phyloP scores from a whole-genome alignment of 2,888 invertebrate species.

The Halictus quadricinctus region DNA sequence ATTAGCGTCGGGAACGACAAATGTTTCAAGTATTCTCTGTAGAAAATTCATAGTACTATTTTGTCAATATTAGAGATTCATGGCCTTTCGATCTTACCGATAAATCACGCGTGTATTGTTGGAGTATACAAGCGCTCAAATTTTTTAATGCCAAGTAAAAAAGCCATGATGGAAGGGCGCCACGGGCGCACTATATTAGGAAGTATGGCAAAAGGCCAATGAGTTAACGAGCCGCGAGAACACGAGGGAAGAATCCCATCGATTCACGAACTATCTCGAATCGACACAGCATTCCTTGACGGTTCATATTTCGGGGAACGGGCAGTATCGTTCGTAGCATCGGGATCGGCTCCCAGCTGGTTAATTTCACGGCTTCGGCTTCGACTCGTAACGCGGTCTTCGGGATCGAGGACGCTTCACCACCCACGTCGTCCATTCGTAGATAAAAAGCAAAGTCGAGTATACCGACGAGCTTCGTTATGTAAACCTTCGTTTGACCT shows the following conservation, averaged over 20 bases:
- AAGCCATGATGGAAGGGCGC: slow-evolving; percentile 15
- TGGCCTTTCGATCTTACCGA: background rate
- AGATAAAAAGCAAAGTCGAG: slow-evolving; percentile 26
- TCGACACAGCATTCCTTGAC: background rate
- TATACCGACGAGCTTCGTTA: slow-evolving; percentile 36
- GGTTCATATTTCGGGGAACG: background rate
- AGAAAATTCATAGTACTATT: background rate
- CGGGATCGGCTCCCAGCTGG: background rate
- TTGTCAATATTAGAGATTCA: background rate
- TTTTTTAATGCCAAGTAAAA: slow-evolving; percentile 24
- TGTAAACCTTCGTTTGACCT: slow-evolving; percentile 28
- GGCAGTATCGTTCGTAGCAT: background rate
- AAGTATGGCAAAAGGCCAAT: slow-evolving; percentile 52
- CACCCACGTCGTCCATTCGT: slow-evolving; percentile 43
- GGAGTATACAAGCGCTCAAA: background rate
- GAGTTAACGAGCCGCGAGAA: slow-evolving; percentile 31
- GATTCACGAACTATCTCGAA: slow-evolving; percentile 8
- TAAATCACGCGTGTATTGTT: background rate
- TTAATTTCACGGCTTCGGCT: slow-evolving; percentile 33
- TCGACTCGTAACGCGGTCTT: slow-evolving; percentile 15
- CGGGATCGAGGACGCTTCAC: slow-evolving; percentile 37
- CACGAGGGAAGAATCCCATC: slow-evolving; percentile 18
- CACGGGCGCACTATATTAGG: slow-evolving; percentile 49
- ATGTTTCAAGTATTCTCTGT: background rate
- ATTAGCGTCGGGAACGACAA: background rate